Conservation (phyloP, 1,140 invertebrate genomes). For the Sitophilus oryzae region DNA sequence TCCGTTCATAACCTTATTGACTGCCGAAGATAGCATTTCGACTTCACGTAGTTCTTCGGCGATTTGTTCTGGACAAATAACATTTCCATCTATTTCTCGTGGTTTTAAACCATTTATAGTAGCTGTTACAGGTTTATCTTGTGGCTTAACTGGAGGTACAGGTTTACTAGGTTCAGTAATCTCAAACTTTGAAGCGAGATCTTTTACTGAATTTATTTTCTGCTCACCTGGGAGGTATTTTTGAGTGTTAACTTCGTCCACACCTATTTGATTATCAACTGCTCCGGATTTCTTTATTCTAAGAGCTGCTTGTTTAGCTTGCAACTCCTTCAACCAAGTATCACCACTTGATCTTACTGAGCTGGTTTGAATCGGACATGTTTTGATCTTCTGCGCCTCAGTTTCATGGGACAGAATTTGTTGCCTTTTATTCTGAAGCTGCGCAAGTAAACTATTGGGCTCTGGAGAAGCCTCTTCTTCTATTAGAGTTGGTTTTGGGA, state of each 20-base stretch:
- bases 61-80: conserved; percentile 41
- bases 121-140: not conserved
- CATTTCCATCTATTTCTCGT: conserved; percentile 10
- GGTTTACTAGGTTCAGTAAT: conserved; percentile 43
- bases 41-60: conserved; percentile 51
- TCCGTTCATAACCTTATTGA: conserved; percentile 45
- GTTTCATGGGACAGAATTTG: conserved; percentile 56
- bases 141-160: conserved; percentile 11
- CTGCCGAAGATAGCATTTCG: conserved; percentile 49
- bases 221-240: conserved; percentile 24
- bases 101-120: not conserved
- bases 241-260: conserved; percentile 29
- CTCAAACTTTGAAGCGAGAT: conserved; percentile 80
- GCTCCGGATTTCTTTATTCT: conserved; percentile 50
- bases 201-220: conserved; percentile 58
- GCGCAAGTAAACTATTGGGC: conserved; percentile 58
- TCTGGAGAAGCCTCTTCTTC: conserved; percentile 31
- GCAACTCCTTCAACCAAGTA: conserved; percentile 70
- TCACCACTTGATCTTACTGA: conserved; percentile 46
- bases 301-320: conserved; percentile 68
- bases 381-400: conserved; percentile 35
- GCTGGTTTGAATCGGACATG: conserved; percentile 32
- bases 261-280: conserved; percentile 12
- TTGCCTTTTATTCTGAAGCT: conserved; percentile 69
- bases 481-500: conserved; percentile 41